Evolutionary conservation across 2,888 invertebrate genomes (phyloP).

Genomic region (Dimorphilus gyrociliatus): DNA sequence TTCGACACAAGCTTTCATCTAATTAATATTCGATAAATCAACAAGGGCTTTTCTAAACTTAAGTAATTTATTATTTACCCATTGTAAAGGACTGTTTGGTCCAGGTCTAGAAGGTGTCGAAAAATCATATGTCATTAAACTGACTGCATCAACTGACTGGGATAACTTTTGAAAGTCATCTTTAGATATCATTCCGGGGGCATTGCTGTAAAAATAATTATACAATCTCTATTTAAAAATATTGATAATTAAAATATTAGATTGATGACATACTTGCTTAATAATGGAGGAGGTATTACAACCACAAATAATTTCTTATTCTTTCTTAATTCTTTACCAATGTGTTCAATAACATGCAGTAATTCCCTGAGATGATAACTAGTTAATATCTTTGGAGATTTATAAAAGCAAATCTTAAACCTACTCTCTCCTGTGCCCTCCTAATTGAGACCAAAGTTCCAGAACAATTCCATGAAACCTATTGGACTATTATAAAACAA

Average conservation of each 20-base stretch:
- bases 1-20: constrained; percentile 59
- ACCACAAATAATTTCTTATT: constrained; percentile 23
- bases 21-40: no score
- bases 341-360: constrained; percentile 28
- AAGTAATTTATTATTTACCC: no score
- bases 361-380: constrained; percentile 21
- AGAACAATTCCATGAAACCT: constrained; percentile 75
- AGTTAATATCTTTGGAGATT: background rate
- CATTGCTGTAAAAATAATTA: constrained; percentile 13
- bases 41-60: no score
- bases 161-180: constrained; percentile 61
- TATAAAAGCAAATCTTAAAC: constrained; percentile 6
- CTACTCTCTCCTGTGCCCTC: constrained; percentile 42
- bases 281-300: constrained; percentile 29
- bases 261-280: no score
- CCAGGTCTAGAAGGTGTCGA: constrained; percentile 54
- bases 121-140: constrained; percentile 92
- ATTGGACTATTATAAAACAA: constrained; percentile 50
- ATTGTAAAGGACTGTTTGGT: constrained; percentile 70
- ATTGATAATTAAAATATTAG: no score
- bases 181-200: constrained; percentile 50
- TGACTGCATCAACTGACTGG: constrained; percentile 63
- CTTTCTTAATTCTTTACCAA: constrained; percentile 21
- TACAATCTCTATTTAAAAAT: background rate
- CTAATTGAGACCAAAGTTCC: constrained; percentile 73